These are phyloP conservation scores for Poeciliopsis retropinna DNA, from an alignment of 2,113 vertebrate species.

Conservation along the genomic window DNA sequence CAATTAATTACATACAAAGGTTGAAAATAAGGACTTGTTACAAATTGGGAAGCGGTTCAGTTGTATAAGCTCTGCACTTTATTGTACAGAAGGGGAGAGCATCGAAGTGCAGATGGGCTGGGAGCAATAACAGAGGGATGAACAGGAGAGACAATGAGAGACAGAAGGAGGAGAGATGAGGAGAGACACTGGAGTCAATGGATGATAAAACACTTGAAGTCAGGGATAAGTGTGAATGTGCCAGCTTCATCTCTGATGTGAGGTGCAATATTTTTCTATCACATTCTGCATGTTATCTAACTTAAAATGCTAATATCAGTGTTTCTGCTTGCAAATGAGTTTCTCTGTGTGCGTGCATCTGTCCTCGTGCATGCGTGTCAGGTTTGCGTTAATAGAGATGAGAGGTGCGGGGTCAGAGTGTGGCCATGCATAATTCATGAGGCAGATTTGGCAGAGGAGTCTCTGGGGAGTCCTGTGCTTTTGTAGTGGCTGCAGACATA, in stretches of 20 bases:
- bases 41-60: constrained; percentile 15
- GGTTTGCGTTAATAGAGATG: constrained; percentile 79
- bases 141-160: constrained; percentile 69
- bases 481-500: constrained; percentile 80
- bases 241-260: constrained; percentile 25
- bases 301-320: constrained; percentile 34
- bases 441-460: constrained; percentile 77
- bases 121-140: constrained; percentile 66
- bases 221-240: constrained; percentile 40
- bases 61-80: constrained; percentile 1
- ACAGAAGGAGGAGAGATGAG: constrained; percentile 32
- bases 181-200: constrained; percentile 45
- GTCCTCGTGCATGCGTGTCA: constrained; percentile 49
- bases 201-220: constrained; percentile 62
- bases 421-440: constrained; percentile 79
- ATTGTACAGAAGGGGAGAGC: constrained; percentile 26
- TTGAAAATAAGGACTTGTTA: constrained; percentile 42
- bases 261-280: constrained; percentile 24
- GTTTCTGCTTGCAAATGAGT: constrained; percentile 34
- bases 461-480: constrained; percentile 70
- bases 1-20: constrained; percentile 31
- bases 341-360: constrained; percentile 19
- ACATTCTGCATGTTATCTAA: constrained; percentile 40
- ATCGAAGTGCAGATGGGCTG: constrained; percentile 67
- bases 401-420: constrained; percentile 74